Percentiles rank a stretch among this genome's conserved stretches.
Conservation (phyloP, 2,888 invertebrate genomes). For the Plebejus melissa region DNA sequence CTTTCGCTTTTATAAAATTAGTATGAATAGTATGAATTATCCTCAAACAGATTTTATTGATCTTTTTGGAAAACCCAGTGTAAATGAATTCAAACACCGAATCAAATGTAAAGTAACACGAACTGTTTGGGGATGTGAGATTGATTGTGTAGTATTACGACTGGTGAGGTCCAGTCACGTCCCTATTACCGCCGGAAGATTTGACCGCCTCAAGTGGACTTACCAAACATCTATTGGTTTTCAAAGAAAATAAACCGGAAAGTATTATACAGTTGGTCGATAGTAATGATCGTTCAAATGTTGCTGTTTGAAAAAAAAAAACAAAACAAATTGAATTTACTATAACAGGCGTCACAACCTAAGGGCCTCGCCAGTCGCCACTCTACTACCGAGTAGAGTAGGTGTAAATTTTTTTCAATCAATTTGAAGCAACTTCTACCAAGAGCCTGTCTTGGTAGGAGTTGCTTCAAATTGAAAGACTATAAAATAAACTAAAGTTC, state of each 20-base stretch:
- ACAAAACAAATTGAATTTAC: background rate
- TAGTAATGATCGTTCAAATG: background rate
- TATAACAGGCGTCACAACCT: no score
- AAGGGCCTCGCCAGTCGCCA: no score
- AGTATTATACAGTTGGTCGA: background rate
- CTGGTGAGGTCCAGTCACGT: conserved; percentile 20
- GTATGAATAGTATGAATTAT: no score
- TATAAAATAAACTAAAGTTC: background rate
- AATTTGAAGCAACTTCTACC: no score
- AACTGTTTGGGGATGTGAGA: conserved; percentile 20
- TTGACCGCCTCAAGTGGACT: conserved; percentile 11
- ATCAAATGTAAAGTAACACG: conserved; percentile 22
- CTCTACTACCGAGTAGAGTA: no score
- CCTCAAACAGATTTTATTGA: no score
- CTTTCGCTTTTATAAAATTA: no score
- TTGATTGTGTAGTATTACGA: conserved; percentile 24
- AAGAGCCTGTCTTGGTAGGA: no score
- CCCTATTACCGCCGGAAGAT: conserved; percentile 2
- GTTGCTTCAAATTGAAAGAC: no score
- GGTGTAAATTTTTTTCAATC: no score
- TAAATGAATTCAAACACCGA: conserved; percentile 26
- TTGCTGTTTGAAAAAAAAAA: background rate
- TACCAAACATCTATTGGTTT: conserved; percentile 4
- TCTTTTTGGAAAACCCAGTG: background rate
- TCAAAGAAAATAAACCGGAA: background rate